Conservation (phyloP, 2,888 invertebrate species). For the Pandemis heparana region DNA sequence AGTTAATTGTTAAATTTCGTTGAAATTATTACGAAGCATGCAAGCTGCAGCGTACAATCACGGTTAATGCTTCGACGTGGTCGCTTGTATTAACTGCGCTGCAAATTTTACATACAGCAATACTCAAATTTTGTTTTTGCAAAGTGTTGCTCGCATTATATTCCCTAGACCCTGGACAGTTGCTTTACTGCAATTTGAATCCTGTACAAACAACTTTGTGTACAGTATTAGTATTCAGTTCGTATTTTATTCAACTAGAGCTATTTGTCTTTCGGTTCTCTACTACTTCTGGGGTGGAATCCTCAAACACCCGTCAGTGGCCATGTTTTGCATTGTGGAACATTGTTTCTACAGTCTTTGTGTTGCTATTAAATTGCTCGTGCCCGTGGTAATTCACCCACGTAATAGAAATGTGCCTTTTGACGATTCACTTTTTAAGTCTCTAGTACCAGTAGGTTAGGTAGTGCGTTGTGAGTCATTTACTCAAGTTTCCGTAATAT, state of each 20-base stretch:
- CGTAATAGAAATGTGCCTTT: too few species aligned
- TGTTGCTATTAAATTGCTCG: neutral
- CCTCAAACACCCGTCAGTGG: neutral
- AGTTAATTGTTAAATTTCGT: slow-evolving; percentile 41
- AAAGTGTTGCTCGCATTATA: slow-evolving; percentile 36
- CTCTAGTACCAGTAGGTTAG: too few species aligned
- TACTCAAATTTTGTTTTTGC: slow-evolving; percentile 11
- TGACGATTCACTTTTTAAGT: too few species aligned
- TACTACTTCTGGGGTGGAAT: slow-evolving; percentile 7
- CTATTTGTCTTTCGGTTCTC: slow-evolving; percentile 24
- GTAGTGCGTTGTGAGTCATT: too few species aligned
- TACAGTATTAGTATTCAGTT: slow-evolving; percentile 44
- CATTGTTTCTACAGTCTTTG: neutral
- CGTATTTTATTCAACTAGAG: slow-evolving; percentile 35
- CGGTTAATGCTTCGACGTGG: slow-evolving; percentile 45
- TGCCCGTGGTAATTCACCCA: too few species aligned
- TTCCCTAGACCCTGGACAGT: slow-evolving; percentile 37
- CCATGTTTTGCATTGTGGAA: slow-evolving; percentile 3
- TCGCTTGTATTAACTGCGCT: slow-evolving; percentile 26
- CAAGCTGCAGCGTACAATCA: slow-evolving; percentile 54
- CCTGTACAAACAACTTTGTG: slow-evolving; percentile 46
- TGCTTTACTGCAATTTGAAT: slow-evolving; percentile 47
- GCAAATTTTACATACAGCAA: slow-evolving; percentile 27
- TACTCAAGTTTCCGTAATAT: too few species aligned
- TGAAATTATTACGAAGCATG: slow-evolving; percentile 51